These are phyloP conservation scores for Heteronetta atricapilla DNA, from an alignment of 2,113 vertebrate species.

Conservation along the genomic window DNA sequence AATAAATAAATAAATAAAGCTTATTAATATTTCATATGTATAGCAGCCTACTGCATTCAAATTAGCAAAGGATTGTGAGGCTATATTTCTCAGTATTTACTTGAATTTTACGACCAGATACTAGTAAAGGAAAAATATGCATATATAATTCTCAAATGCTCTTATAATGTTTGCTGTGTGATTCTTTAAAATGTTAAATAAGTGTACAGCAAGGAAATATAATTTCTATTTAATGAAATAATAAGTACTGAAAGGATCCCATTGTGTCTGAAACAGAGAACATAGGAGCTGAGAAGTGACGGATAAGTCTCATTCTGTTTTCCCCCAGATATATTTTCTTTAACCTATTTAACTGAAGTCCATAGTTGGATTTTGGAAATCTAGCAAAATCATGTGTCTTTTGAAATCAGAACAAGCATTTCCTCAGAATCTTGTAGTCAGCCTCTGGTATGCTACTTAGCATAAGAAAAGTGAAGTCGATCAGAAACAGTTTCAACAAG, in stretches of 20 bases:
- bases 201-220: not conserved
- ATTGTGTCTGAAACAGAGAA: not conserved
- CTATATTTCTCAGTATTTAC: not conserved
- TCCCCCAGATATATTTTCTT: accelerated
- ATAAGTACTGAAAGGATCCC: not conserved
- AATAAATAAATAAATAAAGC: not conserved
- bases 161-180: not conserved
- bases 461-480: not conserved
- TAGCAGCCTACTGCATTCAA: not conserved
- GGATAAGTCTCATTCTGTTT: not conserved
- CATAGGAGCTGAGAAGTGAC: not conserved
- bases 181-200: not conserved
- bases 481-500: not conserved
- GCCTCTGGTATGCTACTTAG: not conserved
- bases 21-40: not conserved
- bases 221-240: not conserved
- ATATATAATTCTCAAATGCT: not conserved
- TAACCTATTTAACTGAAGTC: not conserved
- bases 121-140: not conserved
- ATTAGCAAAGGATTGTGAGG: not conserved
- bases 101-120: not conserved
- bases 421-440: not conserved
- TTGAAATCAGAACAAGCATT: not conserved
- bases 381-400: not conserved
- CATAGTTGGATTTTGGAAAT: not conserved